These are phyloP conservation scores for Tethya wilhelma DNA, from an alignment of 37 sponge, comb jelly and placozoan species.

Conservation along the genomic window DNA sequence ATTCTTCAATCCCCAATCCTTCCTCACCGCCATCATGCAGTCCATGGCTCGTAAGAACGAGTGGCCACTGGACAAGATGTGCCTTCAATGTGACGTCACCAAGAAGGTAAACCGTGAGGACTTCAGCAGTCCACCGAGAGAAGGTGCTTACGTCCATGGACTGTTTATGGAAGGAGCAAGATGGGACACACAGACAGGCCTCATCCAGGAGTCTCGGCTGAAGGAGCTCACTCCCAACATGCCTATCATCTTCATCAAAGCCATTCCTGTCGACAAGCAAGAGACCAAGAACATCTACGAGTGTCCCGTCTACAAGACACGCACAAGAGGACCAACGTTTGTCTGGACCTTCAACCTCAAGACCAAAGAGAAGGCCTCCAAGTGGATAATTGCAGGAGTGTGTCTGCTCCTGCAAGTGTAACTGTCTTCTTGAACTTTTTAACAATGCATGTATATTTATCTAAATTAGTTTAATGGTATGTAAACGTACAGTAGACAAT, in stretches of 20 bases:
- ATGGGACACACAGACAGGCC: conserved; percentile 90
- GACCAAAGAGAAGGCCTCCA: conserved; percentile 97
- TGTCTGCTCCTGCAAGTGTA: conserved; percentile 74
- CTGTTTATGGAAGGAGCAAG: conserved; percentile 99
- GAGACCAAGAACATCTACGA: conserved; percentile 96
- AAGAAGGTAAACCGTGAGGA: conserved; percentile 96
- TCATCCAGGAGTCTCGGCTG: conserved; percentile 92
- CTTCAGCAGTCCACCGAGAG: conserved; percentile 94
- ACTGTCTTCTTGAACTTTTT: too few relatives aligned
- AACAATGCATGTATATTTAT: too few relatives aligned
- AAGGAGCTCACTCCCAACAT: conserved; percentile 96
- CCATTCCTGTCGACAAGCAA: conserved; percentile 96
- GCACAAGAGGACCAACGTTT: conserved; percentile 92
- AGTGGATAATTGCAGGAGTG: conserved; percentile 98
- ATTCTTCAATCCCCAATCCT: conserved; percentile 99
- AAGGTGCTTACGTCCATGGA: conserved; percentile 96
- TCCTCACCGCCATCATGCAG: conserved; percentile 99
- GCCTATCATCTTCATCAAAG: conserved; percentile 96
- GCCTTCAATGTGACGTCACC: conserved; percentile 96
- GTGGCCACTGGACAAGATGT: conserved; percentile 99
- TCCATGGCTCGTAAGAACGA: conserved; percentile 99
- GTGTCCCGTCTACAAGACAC: conserved; percentile 98
- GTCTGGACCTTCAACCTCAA: conserved; percentile 99
- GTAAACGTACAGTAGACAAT: too few relatives aligned
- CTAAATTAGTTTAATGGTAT: too few relatives aligned